phyloP scores from a whole-genome alignment of 2,888 invertebrate species.

The Melinaea menophilus region DNA sequence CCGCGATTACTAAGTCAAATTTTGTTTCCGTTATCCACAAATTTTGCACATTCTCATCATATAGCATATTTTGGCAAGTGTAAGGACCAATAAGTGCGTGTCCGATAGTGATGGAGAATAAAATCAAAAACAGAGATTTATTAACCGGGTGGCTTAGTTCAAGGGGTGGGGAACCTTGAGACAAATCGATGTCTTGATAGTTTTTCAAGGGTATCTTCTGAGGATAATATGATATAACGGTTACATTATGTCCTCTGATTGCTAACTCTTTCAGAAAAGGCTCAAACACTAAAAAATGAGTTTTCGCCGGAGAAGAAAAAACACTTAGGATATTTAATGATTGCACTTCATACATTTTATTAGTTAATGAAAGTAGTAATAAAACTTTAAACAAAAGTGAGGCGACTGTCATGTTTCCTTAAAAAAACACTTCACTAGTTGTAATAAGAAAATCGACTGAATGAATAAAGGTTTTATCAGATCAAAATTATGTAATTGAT shows the following conservation, averaged over 20 bases:
- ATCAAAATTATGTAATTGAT: background rate
- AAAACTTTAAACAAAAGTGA: constrained; percentile 5
- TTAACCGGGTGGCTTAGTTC: constrained; percentile 25
- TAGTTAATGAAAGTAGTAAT: constrained; percentile 4
- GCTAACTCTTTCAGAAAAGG: constrained; percentile 78
- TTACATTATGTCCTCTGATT: constrained; percentile 80
- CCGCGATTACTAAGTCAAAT: constrained; percentile 83
- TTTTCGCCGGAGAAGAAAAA: constrained; percentile 81
- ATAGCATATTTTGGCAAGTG: constrained; percentile 54
- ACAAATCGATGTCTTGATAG: constrained; percentile 79
- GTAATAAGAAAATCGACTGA: no score
- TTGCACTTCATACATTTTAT: constrained; percentile 20
- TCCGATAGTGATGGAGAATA: constrained; percentile 21
- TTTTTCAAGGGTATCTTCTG: constrained; percentile 61
- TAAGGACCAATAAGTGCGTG: constrained; percentile 25
- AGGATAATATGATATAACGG: constrained; percentile 81
- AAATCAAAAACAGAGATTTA: constrained; percentile 20
- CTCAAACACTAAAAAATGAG: constrained; percentile 82
- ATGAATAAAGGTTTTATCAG: no score
- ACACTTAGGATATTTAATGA: constrained; percentile 78
- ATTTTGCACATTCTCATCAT: constrained; percentile 53
- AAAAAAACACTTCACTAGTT: no score
- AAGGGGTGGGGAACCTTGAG: constrained; percentile 39
- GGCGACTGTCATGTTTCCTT: constrained; percentile 4
- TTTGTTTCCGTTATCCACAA: constrained; percentile 59